Evolutionary conservation across 2,888 invertebrate genomes (phyloP).

Genomic region (Meganola albula): DNA sequence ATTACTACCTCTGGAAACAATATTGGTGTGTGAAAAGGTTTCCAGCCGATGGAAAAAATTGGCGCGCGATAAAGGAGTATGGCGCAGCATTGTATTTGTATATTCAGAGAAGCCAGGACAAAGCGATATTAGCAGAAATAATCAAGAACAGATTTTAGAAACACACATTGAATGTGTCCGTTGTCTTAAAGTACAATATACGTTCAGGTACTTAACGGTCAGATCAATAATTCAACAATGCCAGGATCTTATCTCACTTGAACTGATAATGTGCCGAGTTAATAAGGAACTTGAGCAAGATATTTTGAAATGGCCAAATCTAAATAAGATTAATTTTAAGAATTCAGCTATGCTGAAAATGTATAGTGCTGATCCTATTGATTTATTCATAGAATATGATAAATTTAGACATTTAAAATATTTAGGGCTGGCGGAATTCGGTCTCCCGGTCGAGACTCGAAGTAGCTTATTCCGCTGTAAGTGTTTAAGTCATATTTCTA

Average conservation of each 20-base stretch:
- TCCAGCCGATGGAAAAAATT: constrained; percentile 57
- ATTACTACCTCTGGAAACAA: constrained; percentile 47
- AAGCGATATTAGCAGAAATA: constrained; percentile 48
- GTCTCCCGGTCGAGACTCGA: constrained; percentile 51
- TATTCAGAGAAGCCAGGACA: constrained; percentile 60
- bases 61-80: constrained; percentile 46
- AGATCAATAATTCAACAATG: constrained; percentile 51
- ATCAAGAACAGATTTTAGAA: constrained; percentile 44
- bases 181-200: constrained; percentile 57
- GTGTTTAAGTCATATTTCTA: constrained; percentile 53
- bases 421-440: constrained; percentile 62
- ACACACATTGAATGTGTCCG: constrained; percentile 49
- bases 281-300: constrained; percentile 51
- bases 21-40: constrained; percentile 55
- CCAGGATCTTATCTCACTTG: constrained; percentile 50
- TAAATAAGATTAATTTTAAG: constrained; percentile 57
- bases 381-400: constrained; percentile 49
- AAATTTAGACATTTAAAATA: constrained; percentile 49
- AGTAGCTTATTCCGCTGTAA: constrained; percentile 48
- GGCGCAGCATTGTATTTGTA: constrained; percentile 48
- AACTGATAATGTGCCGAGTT: constrained; percentile 64
- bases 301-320: constrained; percentile 47
- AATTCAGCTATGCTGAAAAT: constrained; percentile 55
- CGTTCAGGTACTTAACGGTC: constrained; percentile 51
- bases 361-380: constrained; percentile 34